Evolutionary conservation across 35 echinoderm and acorn worm genomes (phyloP).

Genomic region (Hemicentrotus pulcherrimus): DNA sequence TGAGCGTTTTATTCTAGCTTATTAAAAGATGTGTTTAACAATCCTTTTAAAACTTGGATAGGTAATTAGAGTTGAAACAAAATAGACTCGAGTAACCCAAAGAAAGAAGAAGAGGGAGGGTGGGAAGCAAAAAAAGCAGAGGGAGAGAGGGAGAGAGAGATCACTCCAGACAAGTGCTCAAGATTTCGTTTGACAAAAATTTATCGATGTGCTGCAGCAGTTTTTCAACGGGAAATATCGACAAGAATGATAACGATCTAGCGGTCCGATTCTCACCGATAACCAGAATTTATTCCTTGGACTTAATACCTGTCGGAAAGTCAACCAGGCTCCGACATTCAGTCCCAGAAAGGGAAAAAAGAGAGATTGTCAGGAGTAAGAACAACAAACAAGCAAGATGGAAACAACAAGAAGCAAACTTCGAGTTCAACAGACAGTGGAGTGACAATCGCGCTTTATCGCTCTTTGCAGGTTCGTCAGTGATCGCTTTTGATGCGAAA

Average conservation of each 20-base stretch:
- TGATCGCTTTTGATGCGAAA: slow-evolving; percentile 44
- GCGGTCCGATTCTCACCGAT: slow-evolving; percentile 30
- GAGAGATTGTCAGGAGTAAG: not conserved
- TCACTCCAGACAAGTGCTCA: not conserved
- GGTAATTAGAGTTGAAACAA: too few relatives aligned
- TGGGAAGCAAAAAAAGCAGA: not conserved
- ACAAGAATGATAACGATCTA: not conserved
- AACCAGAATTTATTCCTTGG: not conserved
- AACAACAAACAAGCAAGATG: slow-evolving; percentile 18
- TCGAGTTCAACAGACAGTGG: not conserved
- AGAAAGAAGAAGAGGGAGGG: too few relatives aligned
- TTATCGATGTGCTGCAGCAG: slow-evolving; percentile 33
- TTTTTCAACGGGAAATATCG: slow-evolving; percentile 29
- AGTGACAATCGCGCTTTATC: not conserved
- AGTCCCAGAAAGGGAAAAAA: not conserved
- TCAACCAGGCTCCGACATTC: not conserved
- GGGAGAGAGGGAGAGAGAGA: not conserved
- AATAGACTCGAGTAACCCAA: too few relatives aligned
- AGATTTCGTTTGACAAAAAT: not conserved
- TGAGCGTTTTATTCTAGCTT: too few relatives aligned
- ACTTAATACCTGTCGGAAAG: slow-evolving; percentile 31
- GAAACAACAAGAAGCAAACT: not conserved
- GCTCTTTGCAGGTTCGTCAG: not conserved
- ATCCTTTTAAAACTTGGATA: too few relatives aligned
- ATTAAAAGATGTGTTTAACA: too few relatives aligned